These are phyloP conservation scores for Recurvirostra avosetta DNA, from an alignment of 2,113 vertebrate species.

Conservation along the genomic window DNA sequence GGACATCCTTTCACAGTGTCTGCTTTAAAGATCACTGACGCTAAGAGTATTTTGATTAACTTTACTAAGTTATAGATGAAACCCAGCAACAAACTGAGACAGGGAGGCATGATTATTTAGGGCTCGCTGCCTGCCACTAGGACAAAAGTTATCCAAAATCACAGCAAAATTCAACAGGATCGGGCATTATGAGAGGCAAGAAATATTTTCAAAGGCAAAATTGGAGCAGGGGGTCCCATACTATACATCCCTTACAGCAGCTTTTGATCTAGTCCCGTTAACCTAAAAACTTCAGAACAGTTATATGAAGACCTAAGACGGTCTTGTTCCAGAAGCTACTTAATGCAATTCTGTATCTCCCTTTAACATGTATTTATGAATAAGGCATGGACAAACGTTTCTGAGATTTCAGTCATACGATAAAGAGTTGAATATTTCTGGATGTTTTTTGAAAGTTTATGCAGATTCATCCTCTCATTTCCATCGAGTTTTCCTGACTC, in stretches of 20 bases:
- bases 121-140: neutral
- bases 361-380: neutral
- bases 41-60: neutral
- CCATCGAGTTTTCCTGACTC: neutral
- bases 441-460: neutral
- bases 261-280: neutral
- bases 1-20: neutral
- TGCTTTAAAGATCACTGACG: neutral
- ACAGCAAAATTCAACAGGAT: neutral
- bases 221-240: neutral
- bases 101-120: neutral
- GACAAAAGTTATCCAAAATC: neutral
- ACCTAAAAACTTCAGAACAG: neutral
- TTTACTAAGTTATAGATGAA: neutral
- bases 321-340: neutral
- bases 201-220: neutral
- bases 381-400: neutral
- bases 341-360: neutral
- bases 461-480: neutral
- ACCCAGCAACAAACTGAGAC: neutral
- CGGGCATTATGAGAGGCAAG: neutral
- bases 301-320: neutral
- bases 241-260: accelerated
- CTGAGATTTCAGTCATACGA: neutral
- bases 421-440: neutral